Conservation (phyloP, 2,797 vertebrate species). For the Lithobates pipiens region DNA sequence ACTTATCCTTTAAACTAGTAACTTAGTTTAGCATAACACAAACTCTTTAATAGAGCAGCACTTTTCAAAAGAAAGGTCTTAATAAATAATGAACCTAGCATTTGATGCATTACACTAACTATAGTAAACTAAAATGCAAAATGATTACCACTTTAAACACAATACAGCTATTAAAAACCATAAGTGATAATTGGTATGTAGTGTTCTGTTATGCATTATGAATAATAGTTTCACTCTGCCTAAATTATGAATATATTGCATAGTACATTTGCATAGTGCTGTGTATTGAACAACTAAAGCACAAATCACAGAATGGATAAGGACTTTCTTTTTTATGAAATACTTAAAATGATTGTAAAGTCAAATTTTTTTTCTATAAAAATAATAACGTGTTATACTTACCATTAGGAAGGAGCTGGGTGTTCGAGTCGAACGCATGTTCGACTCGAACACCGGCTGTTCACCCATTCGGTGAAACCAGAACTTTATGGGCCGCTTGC, state of each 20-base stretch:
- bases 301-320: background rate
- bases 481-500: too few species aligned
- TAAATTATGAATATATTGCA: conserved; percentile 25
- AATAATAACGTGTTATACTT: too few species aligned
- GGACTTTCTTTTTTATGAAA: too few species aligned
- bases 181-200: conserved; percentile 17
- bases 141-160: conserved; percentile 4
- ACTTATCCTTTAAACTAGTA: background rate
- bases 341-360: too few species aligned
- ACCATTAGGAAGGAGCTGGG: too few species aligned
- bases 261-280: conserved; percentile 7
- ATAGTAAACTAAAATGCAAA: background rate
- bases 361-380: too few species aligned
- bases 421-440: too few species aligned
- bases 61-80: background rate
- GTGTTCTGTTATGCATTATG: conserved; percentile 16
- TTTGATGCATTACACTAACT: background rate
- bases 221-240: conserved; percentile 26
- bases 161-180: conserved; percentile 24
- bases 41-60: background rate
- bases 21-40: conserved; percentile 5
- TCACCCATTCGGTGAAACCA: too few species aligned
- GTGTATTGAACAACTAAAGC: background rate
- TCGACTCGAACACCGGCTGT: too few species aligned
- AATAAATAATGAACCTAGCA: conserved; percentile 1